Evolutionary conservation across 2,888 invertebrate species (phyloP).

Genomic region (Trichopoda pennipes): DNA sequence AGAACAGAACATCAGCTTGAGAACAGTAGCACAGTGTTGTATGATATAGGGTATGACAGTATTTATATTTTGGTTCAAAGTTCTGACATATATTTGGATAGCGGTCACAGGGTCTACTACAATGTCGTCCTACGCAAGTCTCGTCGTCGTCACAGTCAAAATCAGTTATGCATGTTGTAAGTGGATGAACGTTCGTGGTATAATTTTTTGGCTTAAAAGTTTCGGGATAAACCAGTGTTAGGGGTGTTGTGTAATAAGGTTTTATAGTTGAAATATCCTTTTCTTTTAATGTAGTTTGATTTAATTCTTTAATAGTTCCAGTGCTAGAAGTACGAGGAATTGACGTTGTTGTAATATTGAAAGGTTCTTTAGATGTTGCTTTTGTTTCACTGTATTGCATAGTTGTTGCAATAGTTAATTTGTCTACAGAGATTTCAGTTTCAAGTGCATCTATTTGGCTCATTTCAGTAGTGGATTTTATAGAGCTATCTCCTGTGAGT

Average conservation of each 20-base stretch:
- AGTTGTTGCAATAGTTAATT: neutral
- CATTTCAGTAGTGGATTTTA: neutral
- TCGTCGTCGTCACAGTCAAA: conserved; percentile 81
- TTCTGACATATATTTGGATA: conserved; percentile 76
- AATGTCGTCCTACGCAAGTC: conserved; percentile 82
- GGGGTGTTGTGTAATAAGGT: conserved; percentile 16
- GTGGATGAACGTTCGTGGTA: neutral
- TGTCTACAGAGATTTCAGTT: neutral
- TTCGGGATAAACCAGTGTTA: conserved; percentile 21
- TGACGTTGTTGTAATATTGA: neutral
- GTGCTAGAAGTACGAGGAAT: neutral
- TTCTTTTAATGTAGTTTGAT: conserved; percentile 34
- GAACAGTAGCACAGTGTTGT: conserved; percentile 83
- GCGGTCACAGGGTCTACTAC: conserved; percentile 82
- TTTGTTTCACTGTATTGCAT: conserved; percentile 30
- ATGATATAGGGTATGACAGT: conserved; percentile 82
- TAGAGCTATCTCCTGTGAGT: neutral
- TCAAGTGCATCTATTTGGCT: neutral
- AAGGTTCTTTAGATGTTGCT: neutral
- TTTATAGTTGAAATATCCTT: conserved; percentile 20
- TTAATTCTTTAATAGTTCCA: conserved; percentile 19
- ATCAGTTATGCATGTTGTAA: conserved; percentile 73
- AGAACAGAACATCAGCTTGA: conserved; percentile 75
- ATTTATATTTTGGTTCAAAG: conserved; percentile 80
- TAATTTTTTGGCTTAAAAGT: conserved; percentile 13